Percentiles rank a stretch among this genome's conserved stretches.
Conservation (phyloP, 2,888 invertebrate species). For the Sylvicola cinctus region DNA sequence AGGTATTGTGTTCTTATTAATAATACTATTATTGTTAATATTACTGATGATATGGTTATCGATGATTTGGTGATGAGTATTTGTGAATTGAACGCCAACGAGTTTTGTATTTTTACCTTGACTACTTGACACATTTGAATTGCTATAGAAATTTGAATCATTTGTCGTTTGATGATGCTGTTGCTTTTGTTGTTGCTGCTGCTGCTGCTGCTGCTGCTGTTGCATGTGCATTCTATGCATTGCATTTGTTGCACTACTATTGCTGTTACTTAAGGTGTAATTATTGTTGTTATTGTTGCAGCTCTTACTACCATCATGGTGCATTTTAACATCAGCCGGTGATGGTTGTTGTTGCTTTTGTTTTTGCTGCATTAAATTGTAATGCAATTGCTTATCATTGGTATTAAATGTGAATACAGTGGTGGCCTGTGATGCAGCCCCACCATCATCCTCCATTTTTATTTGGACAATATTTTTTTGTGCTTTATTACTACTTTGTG, state of each 20-base stretch:
- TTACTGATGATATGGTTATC: slow-evolving; percentile 9
- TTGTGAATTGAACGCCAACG: not conserved
- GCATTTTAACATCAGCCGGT: too few relatives aligned
- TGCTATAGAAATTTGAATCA: too few relatives aligned
- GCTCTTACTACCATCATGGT: not conserved
- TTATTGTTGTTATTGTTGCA: not conserved
- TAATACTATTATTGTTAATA: slow-evolving; percentile 8
- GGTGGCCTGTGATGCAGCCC: not conserved
- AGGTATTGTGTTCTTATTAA: slow-evolving; percentile 4
- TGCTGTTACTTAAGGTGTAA: not conserved
- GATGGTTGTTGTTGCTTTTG: not conserved
- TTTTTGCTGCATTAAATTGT: not conserved
- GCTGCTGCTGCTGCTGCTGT: slow-evolving; percentile 3
- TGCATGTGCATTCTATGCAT: not conserved
- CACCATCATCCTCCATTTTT: slow-evolving; percentile 7
- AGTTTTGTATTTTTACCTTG: too few relatives aligned
- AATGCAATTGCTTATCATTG: slow-evolving; percentile 1
- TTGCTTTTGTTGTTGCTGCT: slow-evolving; percentile 4
- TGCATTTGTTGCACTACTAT: not conserved
- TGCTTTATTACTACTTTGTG: too few relatives aligned
- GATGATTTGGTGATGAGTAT: slow-evolving; percentile 7
- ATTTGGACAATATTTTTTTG: not conserved
- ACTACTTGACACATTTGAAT: too few relatives aligned
- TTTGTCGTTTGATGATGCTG: slow-evolving; percentile 8
- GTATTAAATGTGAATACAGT: slow-evolving; percentile 2